phyloP scores from a whole-genome alignment of 2,888 invertebrate species.

The Trichacis sp. region DNA sequence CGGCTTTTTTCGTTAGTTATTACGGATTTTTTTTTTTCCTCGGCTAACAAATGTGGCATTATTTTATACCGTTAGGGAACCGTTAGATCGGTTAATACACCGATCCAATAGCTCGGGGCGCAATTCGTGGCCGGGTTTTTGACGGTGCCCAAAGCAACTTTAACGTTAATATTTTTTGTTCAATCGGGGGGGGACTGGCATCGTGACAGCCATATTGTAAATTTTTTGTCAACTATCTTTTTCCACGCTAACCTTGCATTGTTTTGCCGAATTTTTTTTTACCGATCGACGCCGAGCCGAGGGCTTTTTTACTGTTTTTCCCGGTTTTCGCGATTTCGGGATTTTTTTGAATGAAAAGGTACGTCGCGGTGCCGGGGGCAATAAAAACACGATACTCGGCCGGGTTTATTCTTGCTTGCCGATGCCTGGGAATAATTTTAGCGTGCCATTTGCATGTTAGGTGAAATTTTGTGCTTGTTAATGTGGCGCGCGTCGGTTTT shows the following conservation, averaged over 20 bases:
- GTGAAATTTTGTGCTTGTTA: constrained; percentile 14
- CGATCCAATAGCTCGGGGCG: constrained; percentile 13
- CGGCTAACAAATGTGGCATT: constrained; percentile 4
- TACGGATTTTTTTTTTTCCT: constrained; percentile 37
- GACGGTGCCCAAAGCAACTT: neutral
- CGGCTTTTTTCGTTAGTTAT: constrained; percentile 28
- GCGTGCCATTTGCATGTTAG: neutral
- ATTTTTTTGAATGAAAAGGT: neutral
- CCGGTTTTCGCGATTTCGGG: neutral
- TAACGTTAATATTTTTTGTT: constrained; percentile 24
- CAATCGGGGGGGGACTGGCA: constrained; percentile 14
- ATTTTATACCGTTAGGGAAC: constrained; percentile 24
- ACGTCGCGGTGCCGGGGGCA: neutral
- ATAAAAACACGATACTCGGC: neutral
- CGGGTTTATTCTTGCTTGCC: constrained; percentile 4
- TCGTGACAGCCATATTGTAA: constrained; percentile 57
- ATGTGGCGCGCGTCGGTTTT: constrained; percentile 22
- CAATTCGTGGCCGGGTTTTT: neutral
- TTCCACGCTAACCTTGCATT: constrained; percentile 33
- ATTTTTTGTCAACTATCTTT: constrained; percentile 41
- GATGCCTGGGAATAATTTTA: constrained; percentile 10
- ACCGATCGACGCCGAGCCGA: neutral
- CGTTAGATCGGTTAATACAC: constrained; percentile 24
- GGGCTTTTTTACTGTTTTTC: neutral
- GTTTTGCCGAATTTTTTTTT: too few species aligned